Conservation (phyloP, 1,140 invertebrate genomes). For the Drosophila nebulosa region DNA sequence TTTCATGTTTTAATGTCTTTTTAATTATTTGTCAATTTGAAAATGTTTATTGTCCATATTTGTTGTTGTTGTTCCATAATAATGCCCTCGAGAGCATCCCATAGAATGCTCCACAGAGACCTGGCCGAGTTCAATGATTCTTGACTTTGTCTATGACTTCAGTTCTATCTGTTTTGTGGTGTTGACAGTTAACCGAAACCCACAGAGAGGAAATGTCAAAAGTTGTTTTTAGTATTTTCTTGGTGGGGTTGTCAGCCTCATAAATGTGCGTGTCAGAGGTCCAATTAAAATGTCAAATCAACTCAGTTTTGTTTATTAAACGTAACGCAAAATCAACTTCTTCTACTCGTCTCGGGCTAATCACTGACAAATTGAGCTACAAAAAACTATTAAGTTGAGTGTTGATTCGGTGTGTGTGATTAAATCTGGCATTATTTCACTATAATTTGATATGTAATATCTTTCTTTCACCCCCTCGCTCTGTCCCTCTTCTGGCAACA, state of each 20-base stretch:
- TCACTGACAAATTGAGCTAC: slow-evolving; percentile 36
- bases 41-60: slow-evolving; percentile 1
- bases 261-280: slow-evolving; percentile 40
- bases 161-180: slow-evolving; percentile 5
- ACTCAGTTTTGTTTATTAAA: slow-evolving; percentile 69
- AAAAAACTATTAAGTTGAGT: slow-evolving; percentile 34
- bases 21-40: slow-evolving; percentile 49
- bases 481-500: background rate
- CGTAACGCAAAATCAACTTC: background rate
- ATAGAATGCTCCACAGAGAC: slow-evolving; percentile 39
- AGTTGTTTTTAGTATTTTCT: background rate
- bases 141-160: slow-evolving; percentile 13
- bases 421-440: background rate
- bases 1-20: slow-evolving; percentile 56
- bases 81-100: slow-evolving; percentile 57
- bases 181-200: slow-evolving; percentile 29
- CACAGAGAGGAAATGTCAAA: background rate
- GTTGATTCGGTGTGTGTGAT: slow-evolving; percentile 18
- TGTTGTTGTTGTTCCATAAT: slow-evolving; percentile 44
- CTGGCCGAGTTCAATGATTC: slow-evolving; percentile 67
- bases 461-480: background rate
- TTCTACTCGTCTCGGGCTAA: slow-evolving; percentile 33
- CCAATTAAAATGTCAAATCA: slow-evolving; percentile 78
- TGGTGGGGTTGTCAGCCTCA: background rate
- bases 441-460: slow-evolving; percentile 42